Conservation (phyloP, 2,888 invertebrate genomes). For the Acleris holmiana region DNA sequence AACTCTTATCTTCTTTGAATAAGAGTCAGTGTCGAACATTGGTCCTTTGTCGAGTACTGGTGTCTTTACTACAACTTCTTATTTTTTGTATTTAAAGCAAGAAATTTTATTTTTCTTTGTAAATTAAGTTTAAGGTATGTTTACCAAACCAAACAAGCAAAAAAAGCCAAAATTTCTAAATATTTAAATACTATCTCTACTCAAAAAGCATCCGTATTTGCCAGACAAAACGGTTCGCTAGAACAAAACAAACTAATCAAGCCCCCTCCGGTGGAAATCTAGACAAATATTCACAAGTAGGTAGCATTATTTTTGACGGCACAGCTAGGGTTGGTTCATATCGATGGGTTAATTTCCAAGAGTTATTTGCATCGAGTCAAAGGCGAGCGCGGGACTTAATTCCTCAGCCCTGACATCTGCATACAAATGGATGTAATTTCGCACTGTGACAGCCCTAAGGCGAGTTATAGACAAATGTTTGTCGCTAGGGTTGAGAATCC, state of each 20-base stretch:
- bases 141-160: no score
- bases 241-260: slow-evolving; percentile 15
- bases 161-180: no score
- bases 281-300: slow-evolving; percentile 39
- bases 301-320: slow-evolving; percentile 29
- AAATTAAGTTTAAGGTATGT: no score
- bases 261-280: slow-evolving; percentile 29
- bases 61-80: no score
- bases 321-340: slow-evolving; percentile 51
- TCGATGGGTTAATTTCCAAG: slow-evolving; percentile 79
- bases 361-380: slow-evolving; percentile 75
- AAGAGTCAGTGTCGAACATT: no score
- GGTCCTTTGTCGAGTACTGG: no score
- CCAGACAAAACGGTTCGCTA: no score
- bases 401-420: slow-evolving; percentile 68
- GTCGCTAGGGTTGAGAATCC: slow-evolving; percentile 56
- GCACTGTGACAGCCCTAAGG: slow-evolving; percentile 74
- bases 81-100: no score
- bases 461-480: slow-evolving; percentile 59
- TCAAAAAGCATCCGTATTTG: no score
- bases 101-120: no score
- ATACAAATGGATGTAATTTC: slow-evolving; percentile 82
- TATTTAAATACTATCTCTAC: no score
- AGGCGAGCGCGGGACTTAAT: slow-evolving; percentile 63
- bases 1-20: no score